These are phyloP conservation scores for Pelvicachromis taeniatus DNA, from an alignment of 2,113 vertebrate genomes.

Conservation along the genomic window DNA sequence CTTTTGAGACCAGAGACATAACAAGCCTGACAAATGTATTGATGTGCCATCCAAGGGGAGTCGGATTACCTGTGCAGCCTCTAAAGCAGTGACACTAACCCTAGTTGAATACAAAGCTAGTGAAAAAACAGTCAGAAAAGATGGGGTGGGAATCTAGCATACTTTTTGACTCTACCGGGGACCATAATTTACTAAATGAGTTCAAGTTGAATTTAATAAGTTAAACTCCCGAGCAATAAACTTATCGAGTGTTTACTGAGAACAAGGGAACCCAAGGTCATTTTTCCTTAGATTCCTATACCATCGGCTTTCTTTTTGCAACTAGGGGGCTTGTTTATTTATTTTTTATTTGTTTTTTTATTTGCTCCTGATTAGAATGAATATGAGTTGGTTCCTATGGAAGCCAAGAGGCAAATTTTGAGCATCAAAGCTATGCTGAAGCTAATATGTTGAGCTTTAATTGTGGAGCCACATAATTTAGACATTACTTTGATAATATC, in stretches of 20 bases:
- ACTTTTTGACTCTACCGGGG: not conserved
- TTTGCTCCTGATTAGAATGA: not conserved
- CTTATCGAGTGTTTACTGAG: not conserved
- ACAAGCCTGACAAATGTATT: not conserved
- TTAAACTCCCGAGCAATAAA: not conserved
- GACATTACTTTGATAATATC: accelerated
- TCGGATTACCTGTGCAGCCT: not conserved
- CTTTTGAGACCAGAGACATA: not conserved
- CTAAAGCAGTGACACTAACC: not conserved
- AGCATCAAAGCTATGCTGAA: not conserved
- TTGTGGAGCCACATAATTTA: not conserved
- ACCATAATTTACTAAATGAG: not conserved
- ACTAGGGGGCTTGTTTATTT: not conserved
- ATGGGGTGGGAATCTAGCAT: not conserved
- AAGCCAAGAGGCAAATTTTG: not conserved
- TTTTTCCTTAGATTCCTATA: not conserved
- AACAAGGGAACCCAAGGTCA: not conserved
- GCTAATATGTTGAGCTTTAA: not conserved
- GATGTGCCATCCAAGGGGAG: not conserved
- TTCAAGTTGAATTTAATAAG: not conserved
- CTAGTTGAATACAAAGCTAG: not conserved
- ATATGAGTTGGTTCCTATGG: not conserved
- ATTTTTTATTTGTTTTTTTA: not conserved
- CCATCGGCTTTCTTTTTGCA: not conserved
- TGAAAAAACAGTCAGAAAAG: not conserved